Base-by-base conservation (phyloP, 2,888 invertebrate genomes). In the Gastrophysa polygoni region DNA sequence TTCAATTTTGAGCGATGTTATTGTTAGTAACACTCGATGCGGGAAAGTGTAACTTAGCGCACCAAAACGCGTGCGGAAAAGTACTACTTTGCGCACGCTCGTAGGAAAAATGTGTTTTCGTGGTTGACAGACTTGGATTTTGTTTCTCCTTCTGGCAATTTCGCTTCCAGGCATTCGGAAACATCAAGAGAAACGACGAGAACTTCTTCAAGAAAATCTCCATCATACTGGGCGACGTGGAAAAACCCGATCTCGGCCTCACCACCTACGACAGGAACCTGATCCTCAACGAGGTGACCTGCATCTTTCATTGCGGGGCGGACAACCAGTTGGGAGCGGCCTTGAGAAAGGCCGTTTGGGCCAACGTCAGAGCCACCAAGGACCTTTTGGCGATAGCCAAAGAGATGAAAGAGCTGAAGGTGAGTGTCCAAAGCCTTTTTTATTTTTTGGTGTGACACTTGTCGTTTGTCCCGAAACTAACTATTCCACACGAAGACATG, bases 221-320 rank as follows among this genome's bases (percentile, higher is more conserved):
- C 18, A 82, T 85, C 1, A 77, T 90, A 8, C 77, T 80, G 43
- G 87, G 88, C 2, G 87, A 88, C 73, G 84, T 84, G 64, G 78
- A 80, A 17, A 70, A 80, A 63, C 82, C 83, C 8, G 82, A 83
- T 61, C 76, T 88, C 38, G 87, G 87, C 34, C 73, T 88, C 54
- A 82, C 80, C 54, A 73, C 80, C 0, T 75, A 82, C 29, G 85
- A 87, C 71, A 85, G 85, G 67, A 75, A 80, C 46, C 72, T 77
- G 16, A 70, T 87, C 20, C 74, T 78, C 28, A 80, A 84, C 11
- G 84, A 88, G 68, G 87, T 90, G 21, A 80, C 83, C 49, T 81
- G 89, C 46, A 87, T 92, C 14, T 88, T 92, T 76, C 91, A 92
- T 77, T 87, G 88, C 38, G 92, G 91, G 1, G 91, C 91, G 0